Evolutionary conservation across 2,888 invertebrate genomes (phyloP).

Genomic region (Ophion slaviceki): DNA sequence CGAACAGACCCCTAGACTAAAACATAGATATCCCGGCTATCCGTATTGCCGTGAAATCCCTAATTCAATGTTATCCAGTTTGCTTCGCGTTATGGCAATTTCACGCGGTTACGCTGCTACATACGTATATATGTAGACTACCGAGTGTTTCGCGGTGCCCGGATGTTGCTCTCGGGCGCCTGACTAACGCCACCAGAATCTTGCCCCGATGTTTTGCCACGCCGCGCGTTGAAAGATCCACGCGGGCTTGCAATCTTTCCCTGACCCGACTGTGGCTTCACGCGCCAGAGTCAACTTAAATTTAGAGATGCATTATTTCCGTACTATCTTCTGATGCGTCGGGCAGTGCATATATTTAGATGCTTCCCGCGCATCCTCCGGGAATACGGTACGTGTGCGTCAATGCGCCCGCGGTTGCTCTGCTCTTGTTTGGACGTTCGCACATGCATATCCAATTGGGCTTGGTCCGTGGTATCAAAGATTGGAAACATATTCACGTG

Average conservation of each 20-base stretch:
- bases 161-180: constrained; percentile 58
- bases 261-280: constrained; percentile 39
- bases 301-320: constrained; percentile 62
- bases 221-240: constrained; percentile 40
- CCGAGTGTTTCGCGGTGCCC: constrained; percentile 43
- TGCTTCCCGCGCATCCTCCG: neutral
- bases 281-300: constrained; percentile 51
- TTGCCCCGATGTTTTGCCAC: constrained; percentile 48
- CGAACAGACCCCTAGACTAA: constrained; percentile 47
- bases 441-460: neutral
- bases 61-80: constrained; percentile 45
- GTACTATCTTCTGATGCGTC: constrained; percentile 39
- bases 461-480: neutral
- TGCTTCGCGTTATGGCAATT: constrained; percentile 59
- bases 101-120: constrained; percentile 53
- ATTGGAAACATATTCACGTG: neutral
- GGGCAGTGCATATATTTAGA: constrained; percentile 26
- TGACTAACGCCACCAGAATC: constrained; percentile 48
- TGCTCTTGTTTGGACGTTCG: neutral
- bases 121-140: constrained; percentile 17
- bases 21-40: constrained; percentile 36
- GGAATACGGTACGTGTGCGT: neutral
- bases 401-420: neutral
- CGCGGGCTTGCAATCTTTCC: constrained; percentile 34
- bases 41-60: constrained; percentile 2